Base-by-base conservation (phyloP, 2,888 invertebrate species). In the Orchesellides sinensis region DNA sequence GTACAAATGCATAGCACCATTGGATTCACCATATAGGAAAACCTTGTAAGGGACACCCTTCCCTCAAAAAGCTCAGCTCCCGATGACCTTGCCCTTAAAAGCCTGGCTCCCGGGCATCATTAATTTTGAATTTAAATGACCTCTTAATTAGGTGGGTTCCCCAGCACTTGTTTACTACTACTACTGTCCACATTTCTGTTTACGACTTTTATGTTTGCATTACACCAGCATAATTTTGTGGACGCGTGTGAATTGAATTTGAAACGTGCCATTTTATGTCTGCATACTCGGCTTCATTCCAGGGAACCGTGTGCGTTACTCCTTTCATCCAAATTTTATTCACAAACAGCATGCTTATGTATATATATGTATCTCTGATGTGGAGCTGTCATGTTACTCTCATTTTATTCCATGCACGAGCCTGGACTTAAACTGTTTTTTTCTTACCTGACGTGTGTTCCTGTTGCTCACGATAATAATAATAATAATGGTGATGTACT, bases 311-410 rank as follows among this genome's bases (percentile, higher is more conserved):
- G 61, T 81, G 74, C 72, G 47, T 54, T 72, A 79, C 66, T 54
- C 61, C 47, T 29, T 65, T 74, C 81, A 81, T 69, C 52, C 81
- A 74, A 74, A 74, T 69, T 74, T 81, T 63, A 81, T 69, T 74
- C 59, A 21, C 45, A 74, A 77, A 21, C 35, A 49, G 19, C 52
- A 63, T n/a, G n/a, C n/a, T n/a, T n/a, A n/a, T n/a, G n/a, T n/a
- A 35, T 12, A 8, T 8, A 40, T 14, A 40, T n/a, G 2, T 40
- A 32, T 40, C 10, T 14, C 40, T 40, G 40, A n/a, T 8, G n/a
- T n/a, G n/a, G n/a, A n/a, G 25, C 52, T 17, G 6, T 17, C 19
- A 35, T n/a, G 10, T 40, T 40, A n/a, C 17, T 49, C 25, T 56
- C n/a, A n/a, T 63, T 65, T 68, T 66, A 68, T 77, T 77, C 68